These are phyloP conservation scores for Standfussiana lucernea DNA, from an alignment of 2,888 invertebrate species.

Conservation along the genomic window DNA sequence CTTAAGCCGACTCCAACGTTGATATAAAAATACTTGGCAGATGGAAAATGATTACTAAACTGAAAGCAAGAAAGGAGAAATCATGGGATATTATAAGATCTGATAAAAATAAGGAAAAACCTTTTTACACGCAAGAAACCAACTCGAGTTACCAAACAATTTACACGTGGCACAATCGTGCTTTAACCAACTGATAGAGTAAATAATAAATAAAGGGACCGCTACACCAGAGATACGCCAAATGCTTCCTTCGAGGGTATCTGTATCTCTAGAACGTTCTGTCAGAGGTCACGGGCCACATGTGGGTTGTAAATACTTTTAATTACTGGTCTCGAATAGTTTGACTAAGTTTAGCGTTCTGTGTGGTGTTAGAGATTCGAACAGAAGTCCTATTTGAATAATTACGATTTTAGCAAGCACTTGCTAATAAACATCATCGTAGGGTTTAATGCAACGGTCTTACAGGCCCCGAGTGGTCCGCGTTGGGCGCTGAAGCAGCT, in stretches of 20 bases:
- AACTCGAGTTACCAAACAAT: background rate
- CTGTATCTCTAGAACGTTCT: slow-evolving; percentile 10
- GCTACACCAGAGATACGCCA: slow-evolving; percentile 6
- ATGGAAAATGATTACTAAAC: background rate
- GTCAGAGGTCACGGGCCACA: background rate
- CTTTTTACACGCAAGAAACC: background rate
- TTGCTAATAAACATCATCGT: too few species aligned
- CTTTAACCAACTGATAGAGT: background rate
- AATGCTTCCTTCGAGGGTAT: slow-evolving; percentile 17
- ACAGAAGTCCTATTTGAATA: background rate
- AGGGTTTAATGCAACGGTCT: too few species aligned
- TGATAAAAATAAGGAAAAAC: background rate
- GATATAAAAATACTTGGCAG: background rate
- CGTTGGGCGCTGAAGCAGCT: too few species aligned
- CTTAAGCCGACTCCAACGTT: background rate
- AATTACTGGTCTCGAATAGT: slow-evolving; percentile 20
- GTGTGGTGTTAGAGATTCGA: background rate
- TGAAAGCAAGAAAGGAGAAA: background rate
- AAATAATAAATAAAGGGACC: too few species aligned
- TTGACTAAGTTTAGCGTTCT: slow-evolving; percentile 23
- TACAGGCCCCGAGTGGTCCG: too few species aligned
- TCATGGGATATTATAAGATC: background rate
- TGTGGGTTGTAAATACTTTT: slow-evolving; percentile 17
- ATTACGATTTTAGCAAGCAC: too few species aligned
- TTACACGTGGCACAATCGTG: background rate